Evolutionary conservation across 2,797 vertebrate species (phyloP).

Genomic region (Threskiornis aethiopicus): DNA sequence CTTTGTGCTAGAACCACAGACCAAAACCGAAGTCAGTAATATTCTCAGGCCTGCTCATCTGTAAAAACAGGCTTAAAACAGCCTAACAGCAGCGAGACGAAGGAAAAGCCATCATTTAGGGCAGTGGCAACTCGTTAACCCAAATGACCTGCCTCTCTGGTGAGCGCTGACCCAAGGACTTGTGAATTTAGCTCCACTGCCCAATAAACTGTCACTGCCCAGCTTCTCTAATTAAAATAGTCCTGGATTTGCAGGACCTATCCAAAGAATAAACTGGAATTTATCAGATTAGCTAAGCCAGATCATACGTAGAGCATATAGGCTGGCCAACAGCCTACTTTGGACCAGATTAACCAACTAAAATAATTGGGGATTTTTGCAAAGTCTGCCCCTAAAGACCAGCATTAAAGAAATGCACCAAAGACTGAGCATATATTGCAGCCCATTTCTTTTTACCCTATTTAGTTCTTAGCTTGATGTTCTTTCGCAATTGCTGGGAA

Average conservation of each 20-base stretch:
- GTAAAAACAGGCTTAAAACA: conserved; percentile 20
- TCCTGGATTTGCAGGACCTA: conserved; percentile 67
- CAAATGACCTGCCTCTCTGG: conserved; percentile 57
- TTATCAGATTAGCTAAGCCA: conserved; percentile 70
- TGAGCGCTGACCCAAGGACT: conserved; percentile 6
- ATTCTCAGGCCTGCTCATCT: background rate
- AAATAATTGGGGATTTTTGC: conserved; percentile 72
- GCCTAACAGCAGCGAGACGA: background rate
- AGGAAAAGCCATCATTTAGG: conserved; percentile 46
- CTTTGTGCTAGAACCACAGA: background rate
- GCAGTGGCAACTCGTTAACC: conserved; percentile 55
- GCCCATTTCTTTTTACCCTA: conserved; percentile 36
- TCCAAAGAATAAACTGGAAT: conserved; percentile 68
- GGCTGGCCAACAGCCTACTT: conserved; percentile 70
- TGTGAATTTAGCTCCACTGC: conserved; percentile 54
- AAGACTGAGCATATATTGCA: conserved; percentile 41
- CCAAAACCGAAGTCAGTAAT: background rate
- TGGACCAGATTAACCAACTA: conserved; percentile 68
- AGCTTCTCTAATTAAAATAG: conserved; percentile 69
- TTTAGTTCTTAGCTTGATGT: conserved; percentile 46
- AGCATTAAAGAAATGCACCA: conserved; percentile 58
- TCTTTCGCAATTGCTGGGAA: conserved; percentile 20
- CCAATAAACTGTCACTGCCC: conserved; percentile 51
- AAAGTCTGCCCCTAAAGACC: conserved; percentile 68
- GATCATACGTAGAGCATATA: conserved; percentile 52